These are phyloP conservation scores for Cromileptes altivelis DNA, from an alignment of 2,113 vertebrate species.

Conservation along the genomic window DNA sequence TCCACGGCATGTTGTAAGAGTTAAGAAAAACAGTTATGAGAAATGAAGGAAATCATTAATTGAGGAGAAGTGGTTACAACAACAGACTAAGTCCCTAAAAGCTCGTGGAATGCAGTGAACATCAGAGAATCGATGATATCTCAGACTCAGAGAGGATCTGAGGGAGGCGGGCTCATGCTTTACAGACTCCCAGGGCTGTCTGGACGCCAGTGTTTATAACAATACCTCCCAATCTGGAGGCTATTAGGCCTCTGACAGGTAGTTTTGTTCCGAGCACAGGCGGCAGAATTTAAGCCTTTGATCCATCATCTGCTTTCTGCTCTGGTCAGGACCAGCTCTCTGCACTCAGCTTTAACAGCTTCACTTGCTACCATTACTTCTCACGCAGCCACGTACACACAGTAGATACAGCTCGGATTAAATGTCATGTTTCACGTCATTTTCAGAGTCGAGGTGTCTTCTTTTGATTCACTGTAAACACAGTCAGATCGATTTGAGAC, in stretches of 20 bases:
- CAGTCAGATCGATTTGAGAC: too few relatives aligned
- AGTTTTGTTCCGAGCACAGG: constrained; percentile 22
- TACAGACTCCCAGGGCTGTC: not conserved
- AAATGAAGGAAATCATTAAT: not conserved
- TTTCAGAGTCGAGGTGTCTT: not conserved
- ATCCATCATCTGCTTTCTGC: constrained; percentile 15
- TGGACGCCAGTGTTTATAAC: constrained; percentile 15
- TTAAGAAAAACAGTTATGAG: not conserved
- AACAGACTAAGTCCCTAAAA: constrained; percentile 13
- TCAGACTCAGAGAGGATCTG: not conserved
- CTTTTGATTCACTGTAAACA: not conserved
- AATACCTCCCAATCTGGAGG: constrained; percentile 33
- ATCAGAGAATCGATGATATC: constrained; percentile 25
- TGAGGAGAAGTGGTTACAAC: not conserved
- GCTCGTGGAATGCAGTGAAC: constrained; percentile 20
- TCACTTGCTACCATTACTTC: not conserved
- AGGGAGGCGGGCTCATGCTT: too few relatives aligned
- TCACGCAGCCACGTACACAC: constrained; percentile 3
- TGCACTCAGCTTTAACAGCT: constrained; percentile 13
- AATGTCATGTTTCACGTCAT: not conserved
- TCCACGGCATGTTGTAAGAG: not conserved
- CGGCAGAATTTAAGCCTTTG: constrained; percentile 28
- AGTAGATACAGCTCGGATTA: not conserved
- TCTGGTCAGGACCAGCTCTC: constrained; percentile 1
- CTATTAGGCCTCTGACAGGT: constrained; percentile 40